Conservation (phyloP, 2,797 vertebrate species). For the Neostethus bicornis region DNA sequence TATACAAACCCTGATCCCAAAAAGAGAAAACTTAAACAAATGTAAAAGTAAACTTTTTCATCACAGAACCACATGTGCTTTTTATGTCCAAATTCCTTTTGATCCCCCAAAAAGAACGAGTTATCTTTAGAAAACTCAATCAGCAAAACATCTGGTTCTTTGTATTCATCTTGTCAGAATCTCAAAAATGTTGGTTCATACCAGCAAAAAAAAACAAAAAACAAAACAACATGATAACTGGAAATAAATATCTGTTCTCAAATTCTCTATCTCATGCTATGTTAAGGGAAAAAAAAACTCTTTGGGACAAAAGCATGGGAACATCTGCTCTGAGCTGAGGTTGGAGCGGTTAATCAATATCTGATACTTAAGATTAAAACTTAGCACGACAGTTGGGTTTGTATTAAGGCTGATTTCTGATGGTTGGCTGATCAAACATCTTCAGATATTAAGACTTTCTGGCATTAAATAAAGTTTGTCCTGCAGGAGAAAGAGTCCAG, state of each 20-base stretch:
- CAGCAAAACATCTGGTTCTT: no score
- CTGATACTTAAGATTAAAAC: constrained; percentile 35
- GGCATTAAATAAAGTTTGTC: constrained; percentile 8
- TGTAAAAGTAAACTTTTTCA: neutral
- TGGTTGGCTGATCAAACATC: constrained; percentile 55
- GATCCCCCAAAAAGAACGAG: constrained; percentile 1
- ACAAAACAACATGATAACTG: no score
- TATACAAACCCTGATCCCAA: neutral
- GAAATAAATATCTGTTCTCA: constrained; percentile 11
- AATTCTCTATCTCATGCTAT: neutral
- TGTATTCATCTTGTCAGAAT: constrained; percentile 2
- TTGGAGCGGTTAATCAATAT: constrained; percentile 26
- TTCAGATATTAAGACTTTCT: constrained; percentile 14
- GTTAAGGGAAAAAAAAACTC: constrained; percentile 8
- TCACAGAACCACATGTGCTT: neutral
- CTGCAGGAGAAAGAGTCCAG: constrained; percentile 6
- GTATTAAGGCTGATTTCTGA: constrained; percentile 42
- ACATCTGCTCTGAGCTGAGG: constrained; percentile 36
- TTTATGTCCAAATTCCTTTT: neutral
- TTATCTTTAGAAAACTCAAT: neutral
- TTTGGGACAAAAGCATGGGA: constrained; percentile 11
- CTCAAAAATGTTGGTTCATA: neutral
- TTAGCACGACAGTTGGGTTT: constrained; percentile 12
- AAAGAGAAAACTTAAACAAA: neutral
- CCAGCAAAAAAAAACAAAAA: constrained; percentile 24